These are phyloP conservation scores for Minunthozetes semirufus DNA, from an alignment of 2,888 invertebrate genomes.

Conservation along the genomic window DNA sequence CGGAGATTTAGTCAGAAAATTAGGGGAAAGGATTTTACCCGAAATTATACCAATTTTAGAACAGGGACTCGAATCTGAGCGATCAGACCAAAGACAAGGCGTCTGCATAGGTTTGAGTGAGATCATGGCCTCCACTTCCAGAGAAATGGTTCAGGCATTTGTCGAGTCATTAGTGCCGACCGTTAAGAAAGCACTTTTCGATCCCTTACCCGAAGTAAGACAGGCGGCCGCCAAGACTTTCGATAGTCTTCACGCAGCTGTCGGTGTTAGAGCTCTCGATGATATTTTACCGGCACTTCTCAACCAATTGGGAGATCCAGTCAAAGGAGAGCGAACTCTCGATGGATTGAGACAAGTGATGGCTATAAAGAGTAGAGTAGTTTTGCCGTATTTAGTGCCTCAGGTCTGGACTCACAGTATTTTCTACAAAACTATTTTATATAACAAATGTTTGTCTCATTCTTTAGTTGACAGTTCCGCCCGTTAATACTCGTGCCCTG, in stretches of 20 bases:
- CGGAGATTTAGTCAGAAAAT: constrained; percentile 91
- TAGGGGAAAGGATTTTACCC: constrained; percentile 93
- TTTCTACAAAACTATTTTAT: neutral
- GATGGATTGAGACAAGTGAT: constrained; percentile 94
- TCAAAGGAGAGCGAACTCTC: constrained; percentile 76
- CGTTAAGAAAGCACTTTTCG: constrained; percentile 86
- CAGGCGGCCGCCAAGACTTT: constrained; percentile 94
- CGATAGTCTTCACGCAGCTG: constrained; percentile 87
- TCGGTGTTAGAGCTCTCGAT: constrained; percentile 86
- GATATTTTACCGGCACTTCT: constrained; percentile 92
- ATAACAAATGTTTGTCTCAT: neutral
- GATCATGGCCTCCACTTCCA: constrained; percentile 92
- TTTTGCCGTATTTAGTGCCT: constrained; percentile 91
- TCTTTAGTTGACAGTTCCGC: constrained; percentile 70
- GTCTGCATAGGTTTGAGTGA: constrained; percentile 97
- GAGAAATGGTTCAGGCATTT: constrained; percentile 85
- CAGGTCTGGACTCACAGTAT: constrained; percentile 47
- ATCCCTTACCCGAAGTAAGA: constrained; percentile 82
- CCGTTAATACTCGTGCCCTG: constrained; percentile 85
- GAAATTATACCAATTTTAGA: constrained; percentile 98
- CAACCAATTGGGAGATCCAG: constrained; percentile 66
- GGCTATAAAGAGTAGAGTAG: constrained; percentile 90
- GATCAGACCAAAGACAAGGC: constrained; percentile 91
- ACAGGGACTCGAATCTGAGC: constrained; percentile 79
- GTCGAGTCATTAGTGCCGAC: constrained; percentile 84